Evolutionary conservation across 1,140 invertebrate genomes (phyloP).

Genomic region (Drosophila azteca): DNA sequence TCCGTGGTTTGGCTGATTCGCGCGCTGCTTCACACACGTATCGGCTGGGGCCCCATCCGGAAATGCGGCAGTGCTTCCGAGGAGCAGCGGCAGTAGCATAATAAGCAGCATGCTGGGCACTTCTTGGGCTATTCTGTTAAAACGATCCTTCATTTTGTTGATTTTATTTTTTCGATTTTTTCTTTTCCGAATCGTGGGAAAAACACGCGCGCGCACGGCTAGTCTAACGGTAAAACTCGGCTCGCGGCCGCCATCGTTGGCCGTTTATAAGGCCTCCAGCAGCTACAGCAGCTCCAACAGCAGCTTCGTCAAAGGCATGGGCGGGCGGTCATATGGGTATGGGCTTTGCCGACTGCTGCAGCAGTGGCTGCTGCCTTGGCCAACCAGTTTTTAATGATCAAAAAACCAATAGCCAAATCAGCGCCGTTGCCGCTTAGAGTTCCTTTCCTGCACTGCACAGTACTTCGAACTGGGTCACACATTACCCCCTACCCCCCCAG

Average conservation of each 20-base stretch:
- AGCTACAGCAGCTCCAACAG: conserved; percentile 30
- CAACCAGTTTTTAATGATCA: conserved; percentile 80
- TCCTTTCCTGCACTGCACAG: conserved; percentile 68
- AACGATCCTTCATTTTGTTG: conserved; percentile 42
- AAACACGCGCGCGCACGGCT: conserved; percentile 53
- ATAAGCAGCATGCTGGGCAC: conserved; percentile 21
- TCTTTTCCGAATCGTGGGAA: conserved; percentile 36
- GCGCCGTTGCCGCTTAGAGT: conserved; percentile 20
- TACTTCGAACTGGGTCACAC: conserved; percentile 74
- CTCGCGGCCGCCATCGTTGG: conserved; percentile 53
- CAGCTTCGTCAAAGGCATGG: conserved; percentile 25
- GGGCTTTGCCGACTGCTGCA: conserved; percentile 36
- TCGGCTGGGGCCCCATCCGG: conserved; percentile 91
- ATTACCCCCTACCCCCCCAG: conserved; percentile 37
- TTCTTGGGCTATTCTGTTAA: conserved; percentile 14
- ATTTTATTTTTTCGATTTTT: not conserved
- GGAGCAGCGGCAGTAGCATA: not conserved
- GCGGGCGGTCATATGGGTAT: conserved; percentile 8
- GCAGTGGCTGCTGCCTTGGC: not conserved
- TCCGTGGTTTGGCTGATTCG: conserved; percentile 90
- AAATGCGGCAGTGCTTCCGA: conserved; percentile 84
- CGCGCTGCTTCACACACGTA: conserved; percentile 89
- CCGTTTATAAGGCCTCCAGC: conserved; percentile 71
- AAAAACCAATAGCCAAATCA: conserved; percentile 63
- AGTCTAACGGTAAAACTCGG: conserved; percentile 68